Evolutionary conservation across 2,888 invertebrate species (phyloP).

Genomic region (Drosophila crucigera): DNA sequence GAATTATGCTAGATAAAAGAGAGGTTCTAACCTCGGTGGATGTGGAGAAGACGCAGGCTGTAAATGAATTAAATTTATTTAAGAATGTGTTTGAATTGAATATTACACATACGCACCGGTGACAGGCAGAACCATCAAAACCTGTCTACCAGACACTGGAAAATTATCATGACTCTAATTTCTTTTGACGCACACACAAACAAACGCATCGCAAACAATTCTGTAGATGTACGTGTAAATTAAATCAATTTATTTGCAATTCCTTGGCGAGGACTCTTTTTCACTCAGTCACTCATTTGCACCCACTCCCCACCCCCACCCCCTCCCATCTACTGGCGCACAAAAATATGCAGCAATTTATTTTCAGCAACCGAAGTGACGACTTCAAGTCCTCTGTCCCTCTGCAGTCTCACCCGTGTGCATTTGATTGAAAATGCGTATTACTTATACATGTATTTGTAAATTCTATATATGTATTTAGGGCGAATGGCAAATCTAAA

Average conservation of each 20-base stretch:
- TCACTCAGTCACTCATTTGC: constrained; percentile 55
- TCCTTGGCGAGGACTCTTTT: constrained; percentile 47
- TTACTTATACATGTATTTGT: constrained; percentile 67
- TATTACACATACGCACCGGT: constrained; percentile 45
- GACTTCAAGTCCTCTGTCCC: constrained; percentile 21
- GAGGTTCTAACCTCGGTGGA: background rate
- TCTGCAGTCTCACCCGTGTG: constrained; percentile 13
- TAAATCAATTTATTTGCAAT: constrained; percentile 78
- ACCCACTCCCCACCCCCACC: no score
- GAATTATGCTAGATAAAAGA: constrained; percentile 44
- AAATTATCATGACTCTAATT: constrained; percentile 71
- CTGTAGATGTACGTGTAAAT: constrained; percentile 67
- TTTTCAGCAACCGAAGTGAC: constrained; percentile 61
- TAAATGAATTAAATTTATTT: constrained; percentile 73
- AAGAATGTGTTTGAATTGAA: constrained; percentile 16
- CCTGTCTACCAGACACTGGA: constrained; percentile 18
- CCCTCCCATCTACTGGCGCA: constrained; percentile 17
- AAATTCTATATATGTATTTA: constrained; percentile 36
- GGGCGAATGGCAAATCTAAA: constrained; percentile 77
- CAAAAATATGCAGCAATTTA: constrained; percentile 79
- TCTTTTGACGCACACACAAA: constrained; percentile 62
- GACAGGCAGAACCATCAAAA: constrained; percentile 46
- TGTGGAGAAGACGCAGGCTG: constrained; percentile 20
- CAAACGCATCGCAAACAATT: constrained; percentile 43
- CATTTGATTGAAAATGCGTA: constrained; percentile 75